Conservation (phyloP, 2,888 invertebrate species). For the Lithophane socia region DNA sequence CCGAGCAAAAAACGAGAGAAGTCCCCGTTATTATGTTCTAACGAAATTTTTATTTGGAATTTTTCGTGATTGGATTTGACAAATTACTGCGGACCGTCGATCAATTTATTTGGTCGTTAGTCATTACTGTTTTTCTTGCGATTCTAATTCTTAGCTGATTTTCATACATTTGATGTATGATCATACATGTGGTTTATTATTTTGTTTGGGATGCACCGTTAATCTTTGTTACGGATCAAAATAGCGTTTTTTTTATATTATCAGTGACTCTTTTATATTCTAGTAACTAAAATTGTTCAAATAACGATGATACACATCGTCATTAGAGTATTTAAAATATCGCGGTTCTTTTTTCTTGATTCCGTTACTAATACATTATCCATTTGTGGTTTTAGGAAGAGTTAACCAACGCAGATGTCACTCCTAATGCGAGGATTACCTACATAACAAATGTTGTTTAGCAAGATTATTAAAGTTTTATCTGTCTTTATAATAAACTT, state of each 20-base stretch:
- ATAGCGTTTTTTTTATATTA: constrained; percentile 4
- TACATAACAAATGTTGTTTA: constrained; percentile 16
- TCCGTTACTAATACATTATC: constrained; percentile 5
- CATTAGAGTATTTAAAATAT: not conserved
- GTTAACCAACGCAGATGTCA: constrained; percentile 5
- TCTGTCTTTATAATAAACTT: constrained; percentile 6
- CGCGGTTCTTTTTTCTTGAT: not conserved
- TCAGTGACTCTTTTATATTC: not conserved
- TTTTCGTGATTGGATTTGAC: constrained; percentile 87
- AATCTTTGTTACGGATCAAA: constrained; percentile 22
- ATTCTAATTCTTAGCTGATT: constrained; percentile 60
- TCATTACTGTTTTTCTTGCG: constrained; percentile 73
- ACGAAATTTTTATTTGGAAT: constrained; percentile 80
- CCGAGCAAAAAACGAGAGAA: constrained; percentile 83
- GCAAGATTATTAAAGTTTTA: constrained; percentile 16
- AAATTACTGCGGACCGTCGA: constrained; percentile 82
- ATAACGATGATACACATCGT: not conserved
- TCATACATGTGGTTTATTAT: constrained; percentile 36
- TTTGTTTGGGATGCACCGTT: constrained; percentile 37
- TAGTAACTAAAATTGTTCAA: not conserved
- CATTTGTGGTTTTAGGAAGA: not conserved
- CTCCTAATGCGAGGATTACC: constrained; percentile 38
- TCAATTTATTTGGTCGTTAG: constrained; percentile 81
- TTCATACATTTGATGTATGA: constrained; percentile 40
- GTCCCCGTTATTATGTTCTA: constrained; percentile 86